phyloP scores from a whole-genome alignment of 2,113 vertebrate genomes.

The Urocitellus parryii region DNA sequence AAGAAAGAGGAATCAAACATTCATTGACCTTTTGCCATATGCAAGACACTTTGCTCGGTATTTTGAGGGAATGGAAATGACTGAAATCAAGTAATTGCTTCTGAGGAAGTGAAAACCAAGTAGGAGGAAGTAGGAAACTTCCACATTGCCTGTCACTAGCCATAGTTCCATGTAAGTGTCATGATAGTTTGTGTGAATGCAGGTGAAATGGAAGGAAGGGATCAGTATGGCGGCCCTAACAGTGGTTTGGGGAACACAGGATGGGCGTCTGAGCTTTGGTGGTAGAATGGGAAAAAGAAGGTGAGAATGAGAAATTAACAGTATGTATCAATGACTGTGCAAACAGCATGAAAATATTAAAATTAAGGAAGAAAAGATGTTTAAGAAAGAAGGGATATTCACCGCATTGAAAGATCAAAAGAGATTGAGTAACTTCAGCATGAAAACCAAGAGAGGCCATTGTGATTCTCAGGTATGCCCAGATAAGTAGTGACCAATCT shows the following conservation, averaged over 20 bases:
- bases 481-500: neutral
- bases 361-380: too few relatives aligned
- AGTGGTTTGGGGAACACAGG: neutral
- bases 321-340: neutral
- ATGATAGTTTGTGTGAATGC: neutral
- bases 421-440: neutral
- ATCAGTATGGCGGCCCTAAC: neutral
- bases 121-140: neutral
- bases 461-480: constrained; percentile 40
- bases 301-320: neutral
- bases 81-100: neutral
- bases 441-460: neutral
- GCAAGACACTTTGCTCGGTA: neutral
- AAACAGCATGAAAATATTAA: too few relatives aligned
- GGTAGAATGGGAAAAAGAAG: neutral
- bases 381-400: neutral
- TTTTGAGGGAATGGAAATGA: neutral
- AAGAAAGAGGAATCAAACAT: neutral
- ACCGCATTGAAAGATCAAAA: neutral
- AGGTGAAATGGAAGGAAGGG: neutral
- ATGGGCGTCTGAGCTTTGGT: neutral
- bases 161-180: neutral
- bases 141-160: neutral
- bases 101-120: too few relatives aligned
- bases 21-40: neutral